A percentile compares a stretch with the other conserved stretches of the same genome.
These are phyloP conservation scores for Azemiops feae DNA, from an alignment of 2,113 vertebrate genomes.

Conservation along the genomic window DNA sequence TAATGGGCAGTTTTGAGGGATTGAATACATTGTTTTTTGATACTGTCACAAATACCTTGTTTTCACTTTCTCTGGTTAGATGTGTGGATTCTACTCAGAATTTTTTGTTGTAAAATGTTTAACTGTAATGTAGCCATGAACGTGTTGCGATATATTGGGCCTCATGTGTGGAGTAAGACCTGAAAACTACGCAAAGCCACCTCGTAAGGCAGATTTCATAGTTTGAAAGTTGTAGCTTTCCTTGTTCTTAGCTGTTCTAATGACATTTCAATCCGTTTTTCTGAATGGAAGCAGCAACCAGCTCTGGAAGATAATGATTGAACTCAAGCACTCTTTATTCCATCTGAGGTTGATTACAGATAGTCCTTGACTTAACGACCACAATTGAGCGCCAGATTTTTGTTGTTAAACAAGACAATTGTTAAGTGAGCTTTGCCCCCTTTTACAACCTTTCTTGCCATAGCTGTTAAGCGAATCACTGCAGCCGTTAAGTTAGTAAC, in stretches of 20 bases:
- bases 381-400: neutral
- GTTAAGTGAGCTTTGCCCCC: neutral
- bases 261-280: neutral
- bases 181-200: neutral
- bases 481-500: neutral
- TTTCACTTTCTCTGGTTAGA: neutral
- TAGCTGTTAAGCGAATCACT: neutral
- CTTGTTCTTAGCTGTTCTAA: neutral
- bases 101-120: neutral
- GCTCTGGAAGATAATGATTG: neutral
- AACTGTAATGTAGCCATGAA: neutral
- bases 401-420: neutral
- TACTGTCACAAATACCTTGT: neutral
- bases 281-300: neutral
- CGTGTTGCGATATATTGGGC: neutral
- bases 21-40: neutral
- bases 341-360: neutral
- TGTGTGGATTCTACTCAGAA: neutral
- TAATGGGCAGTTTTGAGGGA: slow-evolving; percentile 50
- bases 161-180: neutral
- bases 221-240: neutral
- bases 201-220: neutral
- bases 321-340: neutral
- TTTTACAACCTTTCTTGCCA: neutral
- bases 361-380: neutral